Conservation (phyloP, 2,113 vertebrate genomes). For the Poeciliopsis occidentalis region DNA sequence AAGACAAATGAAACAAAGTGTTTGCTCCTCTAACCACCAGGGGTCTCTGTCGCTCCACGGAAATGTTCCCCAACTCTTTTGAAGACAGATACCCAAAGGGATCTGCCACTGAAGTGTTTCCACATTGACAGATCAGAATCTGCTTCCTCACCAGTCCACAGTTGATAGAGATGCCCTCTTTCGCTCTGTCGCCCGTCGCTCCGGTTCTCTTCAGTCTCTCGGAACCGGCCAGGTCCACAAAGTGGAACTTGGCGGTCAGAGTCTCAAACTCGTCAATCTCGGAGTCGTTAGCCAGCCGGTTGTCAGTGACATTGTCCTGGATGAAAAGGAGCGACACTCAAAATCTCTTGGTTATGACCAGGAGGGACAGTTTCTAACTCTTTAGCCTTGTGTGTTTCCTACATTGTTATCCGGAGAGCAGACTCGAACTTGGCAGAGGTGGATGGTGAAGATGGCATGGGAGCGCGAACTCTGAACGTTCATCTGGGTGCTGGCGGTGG, state of each 20-base stretch:
- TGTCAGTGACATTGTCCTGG: slow-evolving; percentile 88
- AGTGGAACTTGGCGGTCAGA: too few species aligned
- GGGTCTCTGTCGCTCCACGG: slow-evolving; percentile 26
- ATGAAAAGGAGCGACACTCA: neutral
- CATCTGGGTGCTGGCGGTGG: slow-evolving; percentile 99
- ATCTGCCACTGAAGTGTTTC: neutral
- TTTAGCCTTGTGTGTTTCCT: slow-evolving; percentile 36
- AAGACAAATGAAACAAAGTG: neutral
- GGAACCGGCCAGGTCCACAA: too few species aligned
- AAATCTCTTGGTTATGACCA: neutral
- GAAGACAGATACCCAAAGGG: too few species aligned
- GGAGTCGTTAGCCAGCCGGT: slow-evolving; percentile 85
- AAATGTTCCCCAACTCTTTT: neutral
- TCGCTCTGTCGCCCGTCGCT: too few species aligned
- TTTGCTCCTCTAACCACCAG: slow-evolving; percentile 44
- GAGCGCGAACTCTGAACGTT: slow-evolving; percentile 99
- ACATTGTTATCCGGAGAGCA: slow-evolving; percentile 85
- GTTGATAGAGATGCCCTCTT: too few species aligned
- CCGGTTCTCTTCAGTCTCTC: too few species aligned
- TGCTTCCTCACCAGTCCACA: too few species aligned
- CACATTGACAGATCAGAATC: too few species aligned
- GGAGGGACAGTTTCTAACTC: neutral
- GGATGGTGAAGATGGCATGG: slow-evolving; percentile 97
- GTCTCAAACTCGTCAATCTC: too few species aligned
- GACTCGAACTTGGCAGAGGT: slow-evolving; percentile 93